Evolutionary conservation across 2,113 vertebrate species (phyloP).

Genomic region (Nyctibius bracteatus): DNA sequence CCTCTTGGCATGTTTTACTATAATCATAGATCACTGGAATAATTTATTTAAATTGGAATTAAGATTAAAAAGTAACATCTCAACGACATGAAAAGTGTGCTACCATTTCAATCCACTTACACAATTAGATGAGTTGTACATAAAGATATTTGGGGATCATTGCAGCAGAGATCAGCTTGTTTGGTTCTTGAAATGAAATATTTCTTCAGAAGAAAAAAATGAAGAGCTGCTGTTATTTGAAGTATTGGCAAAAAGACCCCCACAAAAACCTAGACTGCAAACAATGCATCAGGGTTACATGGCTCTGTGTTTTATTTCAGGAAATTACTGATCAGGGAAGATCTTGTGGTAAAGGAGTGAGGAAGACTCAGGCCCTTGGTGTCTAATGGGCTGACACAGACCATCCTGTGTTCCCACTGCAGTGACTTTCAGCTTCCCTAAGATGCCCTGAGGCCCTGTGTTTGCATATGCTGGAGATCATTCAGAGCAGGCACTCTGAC

Average conservation of each 20-base stretch:
- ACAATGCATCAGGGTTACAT: neutral
- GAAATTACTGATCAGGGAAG: neutral
- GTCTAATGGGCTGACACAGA: neutral
- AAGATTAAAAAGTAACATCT: neutral
- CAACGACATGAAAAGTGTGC: neutral
- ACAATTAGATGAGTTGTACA: neutral
- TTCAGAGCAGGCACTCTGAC: neutral
- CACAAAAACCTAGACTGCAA: neutral
- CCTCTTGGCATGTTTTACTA: neutral
- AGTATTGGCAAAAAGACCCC: neutral
- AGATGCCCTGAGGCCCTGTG: neutral
- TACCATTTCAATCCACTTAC: neutral
- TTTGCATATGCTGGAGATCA: fast-evolving
- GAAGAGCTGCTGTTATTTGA: neutral
- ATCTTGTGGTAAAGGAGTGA: neutral
- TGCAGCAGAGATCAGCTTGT: neutral
- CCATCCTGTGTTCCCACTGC: neutral
- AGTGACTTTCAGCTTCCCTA: neutral
- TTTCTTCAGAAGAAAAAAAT: neutral
- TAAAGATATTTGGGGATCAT: neutral
- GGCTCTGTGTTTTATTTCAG: neutral
- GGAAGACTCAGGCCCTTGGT: neutral
- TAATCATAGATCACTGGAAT: neutral
- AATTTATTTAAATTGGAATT: neutral
- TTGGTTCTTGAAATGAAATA: neutral